Percentiles rank a stretch among this genome's conserved stretches.
These are phyloP conservation scores for Alces alces DNA, from an alignment of 2,113 vertebrate species.

Conservation along the genomic window DNA sequence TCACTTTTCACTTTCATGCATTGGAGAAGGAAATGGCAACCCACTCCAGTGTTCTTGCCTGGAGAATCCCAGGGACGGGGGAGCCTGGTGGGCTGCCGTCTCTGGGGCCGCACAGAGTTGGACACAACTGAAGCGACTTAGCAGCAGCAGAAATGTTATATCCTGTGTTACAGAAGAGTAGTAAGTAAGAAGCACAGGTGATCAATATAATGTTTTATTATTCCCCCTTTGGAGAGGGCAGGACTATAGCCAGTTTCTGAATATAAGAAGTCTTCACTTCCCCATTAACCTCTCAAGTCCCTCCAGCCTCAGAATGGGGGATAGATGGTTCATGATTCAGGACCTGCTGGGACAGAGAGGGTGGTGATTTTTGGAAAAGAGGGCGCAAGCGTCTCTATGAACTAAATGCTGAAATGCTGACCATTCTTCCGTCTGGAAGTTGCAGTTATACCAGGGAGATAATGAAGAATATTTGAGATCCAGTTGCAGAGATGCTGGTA, in stretches of 20 bases:
- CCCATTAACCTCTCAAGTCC: fast-evolving
- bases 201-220: neutral
- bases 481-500: neutral
- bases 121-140: too few relatives aligned
- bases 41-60: too few relatives aligned
- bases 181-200: neutral
- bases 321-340: too few relatives aligned
- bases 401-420: fast-evolving
- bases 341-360: fast-evolving
- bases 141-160: too few relatives aligned
- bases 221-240: fast-evolving
- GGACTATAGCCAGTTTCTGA: neutral
- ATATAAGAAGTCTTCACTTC: fast-evolving
- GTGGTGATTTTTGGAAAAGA: fast-evolving
- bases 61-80: too few relatives aligned
- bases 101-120: too few relatives aligned
- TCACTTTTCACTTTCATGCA: too few relatives aligned
- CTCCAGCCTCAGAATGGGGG: neutral
- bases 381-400: fast-evolving
- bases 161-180: fast-evolving
- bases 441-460: neutral
- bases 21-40: too few relatives aligned
- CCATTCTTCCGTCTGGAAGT: fast-evolving
- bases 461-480: neutral
- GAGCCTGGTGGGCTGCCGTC: too few relatives aligned